A percentile compares a stretch with the other conserved stretches of the same genome.
These are phyloP conservation scores for Ormyrus nitidulus DNA, from an alignment of 2,888 invertebrate species.

Conservation along the genomic window DNA sequence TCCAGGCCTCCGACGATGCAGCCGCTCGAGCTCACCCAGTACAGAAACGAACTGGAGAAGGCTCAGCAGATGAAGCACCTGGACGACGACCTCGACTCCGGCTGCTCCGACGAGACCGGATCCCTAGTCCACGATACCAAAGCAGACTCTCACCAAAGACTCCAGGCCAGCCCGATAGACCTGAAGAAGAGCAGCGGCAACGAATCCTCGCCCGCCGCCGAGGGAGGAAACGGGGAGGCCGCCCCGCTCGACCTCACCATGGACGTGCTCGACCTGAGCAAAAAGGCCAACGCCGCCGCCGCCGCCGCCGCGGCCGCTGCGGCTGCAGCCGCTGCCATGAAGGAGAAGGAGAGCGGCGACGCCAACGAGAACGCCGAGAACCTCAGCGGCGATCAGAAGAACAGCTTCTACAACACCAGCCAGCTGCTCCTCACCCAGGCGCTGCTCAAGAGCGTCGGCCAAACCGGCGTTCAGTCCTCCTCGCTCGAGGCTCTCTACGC, in stretches of 20 bases:
- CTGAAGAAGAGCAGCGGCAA: conserved; percentile 60
- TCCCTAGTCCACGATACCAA: conserved; percentile 71
- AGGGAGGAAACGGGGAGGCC: conserved; percentile 64
- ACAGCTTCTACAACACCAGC: conserved; percentile 75
- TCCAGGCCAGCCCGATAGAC: conserved; percentile 70
- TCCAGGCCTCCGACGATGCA: conserved; percentile 57
- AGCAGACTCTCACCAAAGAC: conserved; percentile 69
- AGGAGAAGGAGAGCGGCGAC: conserved; percentile 50
- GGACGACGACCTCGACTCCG: conserved; percentile 75
- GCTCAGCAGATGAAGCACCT: conserved; percentile 67
- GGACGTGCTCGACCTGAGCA: conserved; percentile 89
- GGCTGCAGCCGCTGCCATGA: conserved; percentile 61
- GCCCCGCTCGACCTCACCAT: conserved; percentile 85
- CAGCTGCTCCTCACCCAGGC: conserved; percentile 81
- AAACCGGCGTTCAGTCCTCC: conserved; percentile 59
- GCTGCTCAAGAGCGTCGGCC: conserved; percentile 78
- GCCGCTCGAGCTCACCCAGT: conserved; percentile 62
- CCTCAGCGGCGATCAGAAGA: conserved; percentile 66
- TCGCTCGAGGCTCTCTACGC: conserved; percentile 70
- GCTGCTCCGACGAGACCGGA: conserved; percentile 68
- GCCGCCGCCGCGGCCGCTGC: conserved; percentile 58
- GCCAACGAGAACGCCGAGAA: conserved; percentile 61
- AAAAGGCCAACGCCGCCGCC: conserved; percentile 77
- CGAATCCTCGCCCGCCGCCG: conserved; percentile 14
- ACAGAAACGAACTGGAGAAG: conserved; percentile 61